phyloP scores from a whole-genome alignment of 2,797 vertebrate genomes.

The Pitangus sulphuratus region DNA sequence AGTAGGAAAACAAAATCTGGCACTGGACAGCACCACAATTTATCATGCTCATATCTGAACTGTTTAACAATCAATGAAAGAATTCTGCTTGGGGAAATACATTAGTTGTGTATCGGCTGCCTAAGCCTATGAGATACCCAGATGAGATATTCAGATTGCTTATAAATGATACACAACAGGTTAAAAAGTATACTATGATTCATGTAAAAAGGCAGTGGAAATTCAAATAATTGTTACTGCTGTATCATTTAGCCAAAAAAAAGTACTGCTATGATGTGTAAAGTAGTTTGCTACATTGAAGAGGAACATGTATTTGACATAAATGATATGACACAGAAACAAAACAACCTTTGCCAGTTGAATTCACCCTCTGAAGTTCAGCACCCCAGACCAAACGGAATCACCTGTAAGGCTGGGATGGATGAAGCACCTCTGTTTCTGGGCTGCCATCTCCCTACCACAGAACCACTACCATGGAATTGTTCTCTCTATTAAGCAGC shows the following conservation, averaged over 20 bases:
- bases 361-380: conserved; percentile 6
- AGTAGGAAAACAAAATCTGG: conserved; percentile 9
- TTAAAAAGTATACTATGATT: not conserved
- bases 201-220: not conserved
- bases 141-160: not conserved
- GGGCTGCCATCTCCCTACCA: not conserved
- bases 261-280: not conserved
- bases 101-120: not conserved
- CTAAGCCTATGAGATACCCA: not conserved
- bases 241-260: not conserved
- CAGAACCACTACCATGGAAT: not conserved
- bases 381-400: conserved; percentile 2
- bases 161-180: not conserved
- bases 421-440: not conserved
- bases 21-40: not conserved
- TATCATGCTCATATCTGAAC: not conserved
- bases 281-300: not conserved
- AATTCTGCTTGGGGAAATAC: not conserved
- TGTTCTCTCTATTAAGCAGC: not conserved
- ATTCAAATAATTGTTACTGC: not conserved
- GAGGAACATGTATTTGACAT: not conserved
- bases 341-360: not conserved
- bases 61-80: not conserved
- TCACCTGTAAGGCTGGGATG: not conserved
- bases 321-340: not conserved